Percentiles rank a stretch among this genome's conserved stretches.
phyloP scores from a whole-genome alignment of 2,113 vertebrate species.

The Otolemur garnettii region DNA sequence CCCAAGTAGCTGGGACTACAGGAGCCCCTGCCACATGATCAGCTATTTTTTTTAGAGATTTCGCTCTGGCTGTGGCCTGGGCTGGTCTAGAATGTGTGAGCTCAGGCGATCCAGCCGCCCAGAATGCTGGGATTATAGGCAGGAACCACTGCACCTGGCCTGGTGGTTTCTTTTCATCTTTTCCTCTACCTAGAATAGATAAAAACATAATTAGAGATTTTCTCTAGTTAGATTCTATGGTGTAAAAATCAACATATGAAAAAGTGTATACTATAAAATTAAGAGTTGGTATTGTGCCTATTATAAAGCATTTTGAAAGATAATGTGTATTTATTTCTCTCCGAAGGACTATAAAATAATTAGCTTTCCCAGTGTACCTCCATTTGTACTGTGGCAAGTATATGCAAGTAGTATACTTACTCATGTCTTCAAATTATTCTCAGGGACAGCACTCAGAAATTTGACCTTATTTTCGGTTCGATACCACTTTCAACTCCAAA shows the following conservation, averaged over 20 bases:
- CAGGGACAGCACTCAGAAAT: not conserved
- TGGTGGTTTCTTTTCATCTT: not conserved
- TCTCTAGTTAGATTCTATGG: not conserved
- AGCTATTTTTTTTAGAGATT: no score
- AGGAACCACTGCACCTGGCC: no score
- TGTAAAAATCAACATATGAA: not conserved
- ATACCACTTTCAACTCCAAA: not conserved
- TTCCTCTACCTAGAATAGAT: not conserved
- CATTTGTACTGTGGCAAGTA: not conserved
- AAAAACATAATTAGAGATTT: not conserved
- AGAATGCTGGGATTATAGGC: no score
- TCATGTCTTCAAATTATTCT: not conserved
- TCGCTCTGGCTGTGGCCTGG: no score
- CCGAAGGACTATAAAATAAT: not conserved
- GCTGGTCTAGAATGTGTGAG: no score
- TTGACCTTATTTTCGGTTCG: slow-evolving; percentile 44
- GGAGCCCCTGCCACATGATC: no score
- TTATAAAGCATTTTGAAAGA: slow-evolving; percentile 31
- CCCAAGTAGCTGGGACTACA: no score
- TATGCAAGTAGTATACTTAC: not conserved
- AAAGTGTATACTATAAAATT: not conserved
- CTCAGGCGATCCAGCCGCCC: no score
- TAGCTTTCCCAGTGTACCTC: not conserved
- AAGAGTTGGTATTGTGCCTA: not conserved
- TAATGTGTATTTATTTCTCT: not conserved